These are phyloP conservation scores for Dipodomys ordii DNA, from an alignment of 2,113 vertebrate species.

Conservation along the genomic window DNA sequence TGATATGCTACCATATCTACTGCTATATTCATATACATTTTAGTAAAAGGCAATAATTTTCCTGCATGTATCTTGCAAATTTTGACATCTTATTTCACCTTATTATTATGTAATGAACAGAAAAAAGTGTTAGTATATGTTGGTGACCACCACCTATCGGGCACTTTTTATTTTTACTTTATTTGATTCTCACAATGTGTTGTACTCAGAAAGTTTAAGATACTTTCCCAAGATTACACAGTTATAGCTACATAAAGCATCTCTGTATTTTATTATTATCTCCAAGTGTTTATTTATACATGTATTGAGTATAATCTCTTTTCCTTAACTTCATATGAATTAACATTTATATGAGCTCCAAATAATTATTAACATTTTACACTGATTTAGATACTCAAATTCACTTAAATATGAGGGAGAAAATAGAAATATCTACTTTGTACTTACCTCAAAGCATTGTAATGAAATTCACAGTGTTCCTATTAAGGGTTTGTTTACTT, in stretches of 20 bases:
- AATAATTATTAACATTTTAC: neutral
- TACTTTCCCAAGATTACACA: neutral
- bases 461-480: slow-evolving; percentile 33
- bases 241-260: neutral
- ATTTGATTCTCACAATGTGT: neutral
- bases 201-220: neutral
- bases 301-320: neutral
- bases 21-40: neutral
- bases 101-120: neutral
- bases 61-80: neutral
- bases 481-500: too few relatives aligned
- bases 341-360: neutral
- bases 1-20: neutral
- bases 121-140: neutral
- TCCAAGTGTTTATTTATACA: neutral
- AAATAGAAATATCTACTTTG: neutral
- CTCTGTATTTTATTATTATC: neutral
- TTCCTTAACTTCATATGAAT: neutral
- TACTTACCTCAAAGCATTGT: neutral
- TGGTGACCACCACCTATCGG: neutral
- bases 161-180: neutral
- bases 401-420: neutral
- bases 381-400: neutral
- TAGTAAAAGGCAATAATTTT: neutral
- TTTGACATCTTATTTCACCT: neutral